Conservation (phyloP, 2,888 invertebrate genomes). For the Acleris laterana region DNA sequence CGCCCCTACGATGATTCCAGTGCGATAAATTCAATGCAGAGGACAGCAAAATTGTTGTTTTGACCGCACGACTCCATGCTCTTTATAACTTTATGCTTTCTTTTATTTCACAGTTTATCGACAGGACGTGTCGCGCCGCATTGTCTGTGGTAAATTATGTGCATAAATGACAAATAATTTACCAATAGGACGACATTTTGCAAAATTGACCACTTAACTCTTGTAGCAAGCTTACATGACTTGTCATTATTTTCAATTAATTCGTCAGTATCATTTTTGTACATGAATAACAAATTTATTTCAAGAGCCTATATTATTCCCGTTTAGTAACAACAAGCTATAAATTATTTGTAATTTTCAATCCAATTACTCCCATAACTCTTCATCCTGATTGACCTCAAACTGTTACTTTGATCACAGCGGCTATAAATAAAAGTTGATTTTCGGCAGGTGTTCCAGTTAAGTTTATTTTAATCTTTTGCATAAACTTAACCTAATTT, state of each 20-base stretch:
- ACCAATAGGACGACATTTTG: not conserved
- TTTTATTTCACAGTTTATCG: constrained; percentile 45
- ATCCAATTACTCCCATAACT: constrained; percentile 33
- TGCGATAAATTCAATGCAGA: constrained; percentile 78
- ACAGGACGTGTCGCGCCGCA: constrained; percentile 24
- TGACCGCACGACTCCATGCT: constrained; percentile 71
- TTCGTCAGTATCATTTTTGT: constrained; percentile 1
- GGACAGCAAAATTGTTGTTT: constrained; percentile 83
- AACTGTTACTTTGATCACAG: constrained; percentile 20
- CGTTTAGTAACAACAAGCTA: not conserved
- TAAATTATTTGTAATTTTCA: constrained; percentile 31
- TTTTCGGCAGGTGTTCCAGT: constrained; percentile 17
- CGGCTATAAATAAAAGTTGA: constrained; percentile 8
- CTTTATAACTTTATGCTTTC: constrained; percentile 53
- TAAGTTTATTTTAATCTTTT: constrained; percentile 4
- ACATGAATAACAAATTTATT: constrained; percentile 1
- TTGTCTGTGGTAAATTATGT: constrained; percentile 25
- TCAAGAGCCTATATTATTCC: constrained; percentile 1
- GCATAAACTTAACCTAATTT: not conserved
- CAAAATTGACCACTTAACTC: not conserved
- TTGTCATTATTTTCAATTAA: no score
- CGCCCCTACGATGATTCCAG: constrained; percentile 80
- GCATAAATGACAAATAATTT: constrained; percentile 17
- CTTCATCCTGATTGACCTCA: constrained; percentile 24
- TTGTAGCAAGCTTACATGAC: not conserved